Evolutionary conservation across 2,113 vertebrate genomes (phyloP).

Genomic region (Cricetomys ansorgei): DNA sequence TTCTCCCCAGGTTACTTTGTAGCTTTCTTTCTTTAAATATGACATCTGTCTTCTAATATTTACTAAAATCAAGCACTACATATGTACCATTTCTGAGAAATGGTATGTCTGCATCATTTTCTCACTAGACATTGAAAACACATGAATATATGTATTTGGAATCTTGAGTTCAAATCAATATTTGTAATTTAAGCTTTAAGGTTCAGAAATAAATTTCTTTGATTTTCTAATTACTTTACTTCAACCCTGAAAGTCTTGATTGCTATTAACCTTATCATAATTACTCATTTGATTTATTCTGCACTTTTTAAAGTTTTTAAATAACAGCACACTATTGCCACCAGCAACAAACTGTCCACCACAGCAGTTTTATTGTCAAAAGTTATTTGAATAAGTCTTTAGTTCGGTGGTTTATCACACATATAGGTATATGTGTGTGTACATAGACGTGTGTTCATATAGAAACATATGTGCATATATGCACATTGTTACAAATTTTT

Average conservation of each 20-base stretch:
- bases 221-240: slow-evolving; percentile 53
- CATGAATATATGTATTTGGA: background rate
- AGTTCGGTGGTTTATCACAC: background rate
- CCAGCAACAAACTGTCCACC: background rate
- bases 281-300: slow-evolving; percentile 34
- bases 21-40: background rate
- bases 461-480: background rate
- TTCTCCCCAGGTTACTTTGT: background rate
- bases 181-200: slow-evolving; percentile 41
- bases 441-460: no score
- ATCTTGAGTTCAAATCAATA: slow-evolving; percentile 61
- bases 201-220: slow-evolving; percentile 59
- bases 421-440: background rate
- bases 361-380: background rate
- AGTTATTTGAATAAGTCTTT: slow-evolving; percentile 32
- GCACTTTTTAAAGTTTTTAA: slow-evolving; percentile 32
- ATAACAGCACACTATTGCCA: background rate
- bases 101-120: background rate
- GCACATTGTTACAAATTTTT: background rate
- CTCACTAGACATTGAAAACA: background rate
- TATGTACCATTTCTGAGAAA: background rate
- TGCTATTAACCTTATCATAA: slow-evolving; percentile 49
- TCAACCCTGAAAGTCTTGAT: slow-evolving; percentile 40
- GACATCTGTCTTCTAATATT: background rate
- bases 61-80: background rate